These are phyloP conservation scores for Drosophila melanica DNA, from an alignment of 1,140 invertebrate species.

Conservation along the genomic window DNA sequence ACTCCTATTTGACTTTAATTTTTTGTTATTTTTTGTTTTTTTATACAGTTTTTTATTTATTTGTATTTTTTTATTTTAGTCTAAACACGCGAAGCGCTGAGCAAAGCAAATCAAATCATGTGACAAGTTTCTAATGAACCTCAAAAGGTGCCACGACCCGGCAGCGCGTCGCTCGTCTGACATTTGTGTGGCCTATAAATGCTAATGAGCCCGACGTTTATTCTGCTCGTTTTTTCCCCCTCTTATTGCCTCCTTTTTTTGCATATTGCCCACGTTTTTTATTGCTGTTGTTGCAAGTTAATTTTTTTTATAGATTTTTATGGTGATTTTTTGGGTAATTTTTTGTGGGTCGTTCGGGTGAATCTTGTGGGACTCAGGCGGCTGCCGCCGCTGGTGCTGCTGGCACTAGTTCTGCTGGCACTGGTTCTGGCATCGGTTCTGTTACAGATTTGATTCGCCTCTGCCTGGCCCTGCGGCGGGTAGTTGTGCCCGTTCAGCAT, in stretches of 20 bases:
- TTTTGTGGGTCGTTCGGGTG: constrained; percentile 66
- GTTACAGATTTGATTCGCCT: constrained; percentile 35
- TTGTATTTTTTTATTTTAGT: constrained; percentile 12
- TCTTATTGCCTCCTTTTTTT: constrained; percentile 6
- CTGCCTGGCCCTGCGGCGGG: constrained; percentile 19
- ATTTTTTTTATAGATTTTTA: constrained; percentile 75
- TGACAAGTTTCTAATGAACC: constrained; percentile 81
- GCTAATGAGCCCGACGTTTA: constrained; percentile 68
- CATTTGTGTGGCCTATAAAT: constrained; percentile 80
- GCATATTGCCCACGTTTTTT: constrained; percentile 37
- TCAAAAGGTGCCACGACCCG: constrained; percentile 54
- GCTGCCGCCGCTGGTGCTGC: not conserved
- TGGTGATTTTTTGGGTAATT: constrained; percentile 74
- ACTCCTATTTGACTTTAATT: constrained; percentile 7
- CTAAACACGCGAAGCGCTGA: constrained; percentile 4
- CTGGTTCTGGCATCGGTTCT: not conserved
- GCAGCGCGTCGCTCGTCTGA: constrained; percentile 9
- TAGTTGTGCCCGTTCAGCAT: constrained; percentile 46
- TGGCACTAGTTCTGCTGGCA: not conserved
- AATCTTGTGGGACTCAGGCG: constrained; percentile 17
- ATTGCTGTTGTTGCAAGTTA: constrained; percentile 20
- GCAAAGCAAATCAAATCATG: constrained; percentile 71
- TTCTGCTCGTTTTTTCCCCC: constrained; percentile 23
- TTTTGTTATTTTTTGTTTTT: constrained; percentile 31
- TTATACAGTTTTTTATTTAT: constrained; percentile 14